Evolutionary conservation across 2,797 vertebrate species (phyloP), one percentile per base, ranked within the genome.

Genomic region (Hypotaenidia okinawae): DNA sequence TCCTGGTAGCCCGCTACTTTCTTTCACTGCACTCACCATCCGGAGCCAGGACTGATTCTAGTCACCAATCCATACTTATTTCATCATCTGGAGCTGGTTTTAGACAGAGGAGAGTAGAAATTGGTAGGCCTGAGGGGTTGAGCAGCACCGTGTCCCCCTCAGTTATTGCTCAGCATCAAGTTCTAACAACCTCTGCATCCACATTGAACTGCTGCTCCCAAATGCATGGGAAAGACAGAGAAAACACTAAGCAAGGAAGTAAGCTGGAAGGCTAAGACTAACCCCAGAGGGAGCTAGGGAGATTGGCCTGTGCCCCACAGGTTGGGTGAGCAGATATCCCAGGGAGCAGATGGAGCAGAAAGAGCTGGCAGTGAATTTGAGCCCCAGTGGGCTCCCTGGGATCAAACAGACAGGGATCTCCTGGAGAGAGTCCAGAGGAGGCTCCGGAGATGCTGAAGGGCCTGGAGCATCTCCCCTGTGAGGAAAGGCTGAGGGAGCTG

Each of bases 311-410:
- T 32, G 24, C 28, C 37, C 43, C 19, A 27, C 57, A 63, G 13
- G 69, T 22, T n/a, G 63, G 6, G 52, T 47, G 25, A 41, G 63
- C 24, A 37, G 64, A 61, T 55, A 43, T 16, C 27, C 33, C 3
- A 6, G 63, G 73, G 58, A 59, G 30, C 28, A 16, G n/a, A 30
- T 9, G 22, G 51, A 23, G 43, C 51, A 79, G 63, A 28, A 39
- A 41, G 33, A 45, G 17, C 67, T 17, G 10, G 49, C 17, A 14
- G 47, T 0, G 1, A 37, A 32, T 24, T 32, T 6, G 8, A 45
- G 39, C 45, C 28, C 16, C 16, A 12, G 37, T 39, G 37, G 37
- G 37, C 37, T 39, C 37, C 37, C 12, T 39, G 37, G 37, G 10
- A 39, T 39, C 10, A 39, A 39, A 39, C 37, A 39, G 37, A 39